phyloP scores from a whole-genome alignment of 2,113 vertebrate species.

The Thymallus thymallus region DNA sequence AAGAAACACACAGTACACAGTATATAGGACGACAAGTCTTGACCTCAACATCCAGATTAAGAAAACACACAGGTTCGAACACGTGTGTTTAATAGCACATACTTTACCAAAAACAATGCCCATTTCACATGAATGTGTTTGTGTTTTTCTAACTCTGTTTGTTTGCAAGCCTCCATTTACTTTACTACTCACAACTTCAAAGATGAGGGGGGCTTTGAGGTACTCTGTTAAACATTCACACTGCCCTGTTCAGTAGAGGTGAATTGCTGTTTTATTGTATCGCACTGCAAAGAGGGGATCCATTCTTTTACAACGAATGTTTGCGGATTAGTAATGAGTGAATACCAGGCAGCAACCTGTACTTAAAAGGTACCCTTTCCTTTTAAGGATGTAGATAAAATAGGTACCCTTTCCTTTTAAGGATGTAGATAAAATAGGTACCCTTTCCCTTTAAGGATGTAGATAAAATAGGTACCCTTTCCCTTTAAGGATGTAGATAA shows the following conservation, averaged over 20 bases:
- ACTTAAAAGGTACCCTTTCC: background rate
- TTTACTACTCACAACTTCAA: conserved; percentile 1
- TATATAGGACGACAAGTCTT: too few relatives aligned
- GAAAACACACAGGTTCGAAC: too few relatives aligned
- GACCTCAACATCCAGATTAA: too few relatives aligned
- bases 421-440: background rate
- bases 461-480: background rate
- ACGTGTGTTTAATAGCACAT: conserved; percentile 7
- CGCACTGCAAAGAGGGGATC: too few relatives aligned
- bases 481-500: background rate
- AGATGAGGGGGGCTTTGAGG: background rate
- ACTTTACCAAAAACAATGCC: background rate
- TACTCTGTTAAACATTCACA: background rate
- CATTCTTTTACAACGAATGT: too few relatives aligned
- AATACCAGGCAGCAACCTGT: background rate
- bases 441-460: background rate
- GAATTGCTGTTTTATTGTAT: background rate
- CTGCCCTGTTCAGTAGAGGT: background rate
- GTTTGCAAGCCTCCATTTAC: background rate
- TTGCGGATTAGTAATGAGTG: background rate
- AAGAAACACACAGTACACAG: too few relatives aligned
- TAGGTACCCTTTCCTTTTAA: too few relatives aligned
- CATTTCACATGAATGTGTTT: conserved; percentile 4
- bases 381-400: background rate
- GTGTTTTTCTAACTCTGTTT: background rate